These are phyloP conservation scores for Brenthis daphne DNA, from an alignment of 2,888 invertebrate genomes.

Conservation along the genomic window DNA sequence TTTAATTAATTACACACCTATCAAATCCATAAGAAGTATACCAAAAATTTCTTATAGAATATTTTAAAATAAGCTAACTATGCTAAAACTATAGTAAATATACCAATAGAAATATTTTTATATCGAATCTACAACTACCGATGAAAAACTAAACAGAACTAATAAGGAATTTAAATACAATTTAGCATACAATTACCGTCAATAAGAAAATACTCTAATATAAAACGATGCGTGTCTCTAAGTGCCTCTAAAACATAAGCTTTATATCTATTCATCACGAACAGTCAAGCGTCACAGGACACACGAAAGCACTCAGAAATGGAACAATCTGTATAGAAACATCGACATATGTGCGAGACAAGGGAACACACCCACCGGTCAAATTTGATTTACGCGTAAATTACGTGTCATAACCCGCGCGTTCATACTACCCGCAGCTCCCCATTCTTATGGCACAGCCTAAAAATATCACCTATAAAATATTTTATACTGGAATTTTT, in stretches of 20 bases:
- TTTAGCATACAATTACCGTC: conserved; percentile 11
- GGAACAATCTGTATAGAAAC: conserved; percentile 68
- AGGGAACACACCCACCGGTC: conserved; percentile 74
- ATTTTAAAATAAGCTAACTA: too few relatives aligned
- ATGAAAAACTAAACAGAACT: not conserved
- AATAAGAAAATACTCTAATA: conserved; percentile 23
- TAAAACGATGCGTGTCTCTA: conserved; percentile 42
- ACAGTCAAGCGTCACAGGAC: conserved; percentile 61
- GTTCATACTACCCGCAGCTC: conserved; percentile 53
- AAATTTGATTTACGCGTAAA: conserved; percentile 82
- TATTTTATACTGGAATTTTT: conserved; percentile 23
- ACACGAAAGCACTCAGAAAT: conserved; percentile 72
- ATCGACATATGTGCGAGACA: conserved; percentile 79
- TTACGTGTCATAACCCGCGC: conserved; percentile 77
- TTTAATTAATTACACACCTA: too few relatives aligned
- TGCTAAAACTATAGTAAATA: too few relatives aligned
- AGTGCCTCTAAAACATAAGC: conserved; percentile 46
- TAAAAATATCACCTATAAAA: conserved; percentile 38
- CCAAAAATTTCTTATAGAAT: too few relatives aligned
- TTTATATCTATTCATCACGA: conserved; percentile 69
- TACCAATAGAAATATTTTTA: too few relatives aligned
- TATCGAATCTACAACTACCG: too few relatives aligned
- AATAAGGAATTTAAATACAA: conserved; percentile 19
- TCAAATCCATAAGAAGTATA: too few relatives aligned
- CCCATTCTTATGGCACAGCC: conserved; percentile 47